Conservation (phyloP, 1,140 invertebrate genomes). For the Goniozus legneri region DNA sequence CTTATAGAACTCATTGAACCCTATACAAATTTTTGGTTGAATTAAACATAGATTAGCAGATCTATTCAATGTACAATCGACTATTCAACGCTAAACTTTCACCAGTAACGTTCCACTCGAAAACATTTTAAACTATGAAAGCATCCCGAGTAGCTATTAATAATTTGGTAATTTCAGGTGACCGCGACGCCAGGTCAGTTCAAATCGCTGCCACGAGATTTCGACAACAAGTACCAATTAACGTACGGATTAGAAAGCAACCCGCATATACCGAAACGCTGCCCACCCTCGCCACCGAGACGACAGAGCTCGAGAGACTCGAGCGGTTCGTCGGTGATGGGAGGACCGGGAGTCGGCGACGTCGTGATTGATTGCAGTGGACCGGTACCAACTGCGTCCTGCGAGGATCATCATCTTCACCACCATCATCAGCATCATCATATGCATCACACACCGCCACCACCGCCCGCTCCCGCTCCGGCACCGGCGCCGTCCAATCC, state of each 20-base stretch:
- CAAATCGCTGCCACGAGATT: conserved; percentile 51
- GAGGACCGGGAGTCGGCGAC: conserved; percentile 29
- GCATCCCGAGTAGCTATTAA: too few relatives aligned
- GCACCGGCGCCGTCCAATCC: conserved; percentile 44
- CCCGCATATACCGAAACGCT: conserved; percentile 47
- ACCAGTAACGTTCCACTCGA: too few relatives aligned
- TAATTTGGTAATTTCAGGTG: conserved; percentile 41
- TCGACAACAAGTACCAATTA: conserved; percentile 52
- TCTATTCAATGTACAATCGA: too few relatives aligned
- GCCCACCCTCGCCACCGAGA: conserved; percentile 83
- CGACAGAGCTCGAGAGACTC: conserved; percentile 60
- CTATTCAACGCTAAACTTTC: too few relatives aligned
- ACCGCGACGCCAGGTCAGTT: conserved; percentile 48
- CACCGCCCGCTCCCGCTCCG: conserved; percentile 21
- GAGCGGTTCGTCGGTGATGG: conserved; percentile 21
- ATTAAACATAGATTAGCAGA: too few relatives aligned
- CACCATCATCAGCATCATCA: conserved; percentile 41
- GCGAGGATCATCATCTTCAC: conserved; percentile 44
- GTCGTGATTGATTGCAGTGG: conserved; percentile 54
- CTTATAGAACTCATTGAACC: too few relatives aligned
- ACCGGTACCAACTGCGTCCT: conserved; percentile 47
- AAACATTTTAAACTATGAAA: too few relatives aligned
- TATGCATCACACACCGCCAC: conserved; percentile 25
- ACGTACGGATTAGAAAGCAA: conserved; percentile 51
- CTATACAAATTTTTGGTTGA: too few relatives aligned